Conservation (phyloP, 2,113 vertebrate species). For the Mohoua ochrocephala region DNA sequence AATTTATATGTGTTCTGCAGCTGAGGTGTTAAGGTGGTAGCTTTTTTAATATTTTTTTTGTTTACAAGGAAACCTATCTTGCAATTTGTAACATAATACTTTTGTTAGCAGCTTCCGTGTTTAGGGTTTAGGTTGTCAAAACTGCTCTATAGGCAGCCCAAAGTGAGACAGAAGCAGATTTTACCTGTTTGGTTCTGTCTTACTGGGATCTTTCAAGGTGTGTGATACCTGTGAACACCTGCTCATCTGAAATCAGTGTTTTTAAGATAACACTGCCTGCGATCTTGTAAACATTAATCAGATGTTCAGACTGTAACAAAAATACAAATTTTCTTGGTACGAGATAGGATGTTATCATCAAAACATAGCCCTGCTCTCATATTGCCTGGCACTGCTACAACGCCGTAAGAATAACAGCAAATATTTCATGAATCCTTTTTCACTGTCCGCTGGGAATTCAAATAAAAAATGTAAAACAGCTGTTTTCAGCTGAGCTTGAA, state of each 20-base stretch:
- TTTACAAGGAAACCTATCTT: background rate
- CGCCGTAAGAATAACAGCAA: background rate
- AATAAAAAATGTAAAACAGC: background rate
- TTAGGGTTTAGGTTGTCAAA: slow-evolving; percentile 47
- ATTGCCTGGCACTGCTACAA: background rate
- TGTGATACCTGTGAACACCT: slow-evolving; percentile 46
- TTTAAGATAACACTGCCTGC: slow-evolving; percentile 48
- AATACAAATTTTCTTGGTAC: background rate
- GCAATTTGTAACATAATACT: slow-evolving; percentile 10
- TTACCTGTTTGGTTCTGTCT: slow-evolving; percentile 65
- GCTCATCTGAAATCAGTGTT: slow-evolving; percentile 49
- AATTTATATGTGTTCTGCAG: background rate
- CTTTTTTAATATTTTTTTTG: background rate
- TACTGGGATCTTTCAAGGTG: slow-evolving; percentile 33
- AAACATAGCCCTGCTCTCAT: background rate
- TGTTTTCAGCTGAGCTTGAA: slow-evolving; percentile 6
- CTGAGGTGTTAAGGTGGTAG: background rate
- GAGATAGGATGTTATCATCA: background rate
- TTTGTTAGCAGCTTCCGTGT: slow-evolving; percentile 35
- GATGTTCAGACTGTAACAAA: background rate
- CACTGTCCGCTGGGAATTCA: background rate
- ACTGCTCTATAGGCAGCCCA: slow-evolving; percentile 33
- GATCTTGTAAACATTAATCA: slow-evolving; percentile 62
- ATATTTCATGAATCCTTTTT: background rate
- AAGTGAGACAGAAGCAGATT: slow-evolving; percentile 59